Evolutionary conservation across 2,888 invertebrate species (phyloP), one percentile per base, ranked within the genome.

Genomic region (Salticus scenicus): DNA sequence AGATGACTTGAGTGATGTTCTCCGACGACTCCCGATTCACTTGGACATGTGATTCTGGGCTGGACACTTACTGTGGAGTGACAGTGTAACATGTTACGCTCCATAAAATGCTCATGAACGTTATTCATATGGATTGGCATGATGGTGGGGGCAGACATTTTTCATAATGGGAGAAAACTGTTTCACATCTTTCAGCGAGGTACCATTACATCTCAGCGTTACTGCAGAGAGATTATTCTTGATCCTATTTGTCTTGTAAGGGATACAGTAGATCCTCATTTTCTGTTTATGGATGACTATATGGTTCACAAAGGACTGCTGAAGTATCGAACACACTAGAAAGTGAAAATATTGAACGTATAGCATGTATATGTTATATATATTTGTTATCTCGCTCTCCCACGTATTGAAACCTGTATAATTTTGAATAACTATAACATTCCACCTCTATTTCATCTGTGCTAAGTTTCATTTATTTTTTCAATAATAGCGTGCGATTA

Each of bases 321-420:
- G 14, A 10, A 10, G 27, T 28, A 24, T n/a, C 64, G 8, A 17
- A 64, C 24, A 64, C 27, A 24, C 27, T 64, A 27, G 14, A 64
- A 64, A 64, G 64, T 2, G 64, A 64, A 64, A 30, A 64, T 64
- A 64, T 30, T 64, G 8, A 10, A 1, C 64, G 64, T n/a, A 64
- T 24, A 57, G 17, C 57, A 10, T 57, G 57, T n/a, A n/a, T 37
- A 7, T 37, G 10, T 37, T 37, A 7, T 37, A 37, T 37, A 10
- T 37, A 7, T 37, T 37, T 37, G 10, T 7, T n/a, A n/a, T n/a
- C n/a, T n/a, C n/a, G n/a, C 10, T 37, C 37, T 37, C 10, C 37
- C 4, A 37, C 10, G 37, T 37, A 10, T 4, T 10, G 37, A 37
- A 7, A 37, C 10, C 37, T 37, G 37, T 37, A 10, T 10, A 4